Evolutionary conservation across 2,113 vertebrate species (phyloP).

Genomic region (Balaeniceps rex): DNA sequence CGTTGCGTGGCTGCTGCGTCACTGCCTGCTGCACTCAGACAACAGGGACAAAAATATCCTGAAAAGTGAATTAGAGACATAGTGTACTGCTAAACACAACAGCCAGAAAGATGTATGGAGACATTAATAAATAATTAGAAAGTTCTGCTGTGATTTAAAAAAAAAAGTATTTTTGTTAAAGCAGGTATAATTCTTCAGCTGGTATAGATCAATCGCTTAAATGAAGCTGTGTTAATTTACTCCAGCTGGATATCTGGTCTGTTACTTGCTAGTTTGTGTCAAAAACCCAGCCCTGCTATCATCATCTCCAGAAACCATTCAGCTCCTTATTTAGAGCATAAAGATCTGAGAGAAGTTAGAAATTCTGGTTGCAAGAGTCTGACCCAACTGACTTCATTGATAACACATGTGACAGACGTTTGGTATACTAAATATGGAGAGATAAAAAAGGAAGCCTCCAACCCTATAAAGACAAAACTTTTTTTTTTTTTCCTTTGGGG

Average conservation of each 20-base stretch:
- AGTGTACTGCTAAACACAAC: not conserved
- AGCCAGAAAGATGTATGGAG: not conserved
- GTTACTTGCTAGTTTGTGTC: not conserved
- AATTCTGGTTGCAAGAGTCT: not conserved
- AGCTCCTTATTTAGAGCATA: not conserved
- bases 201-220: not conserved
- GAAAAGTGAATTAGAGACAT: not conserved
- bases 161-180: not conserved
- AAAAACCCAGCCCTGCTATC: not conserved
- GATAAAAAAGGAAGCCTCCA: not conserved
- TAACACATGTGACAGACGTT: not conserved
- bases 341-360: not conserved
- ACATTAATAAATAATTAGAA: not conserved
- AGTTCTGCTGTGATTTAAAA: not conserved
- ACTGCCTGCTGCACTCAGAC: fast-evolving
- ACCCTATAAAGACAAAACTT: not conserved
- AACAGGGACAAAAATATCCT: not conserved
- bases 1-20: not conserved
- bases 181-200: not conserved
- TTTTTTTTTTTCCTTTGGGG: too few relatives aligned
- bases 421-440: not conserved
- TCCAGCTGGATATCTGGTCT: not conserved
- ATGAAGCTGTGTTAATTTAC: not conserved
- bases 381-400: not conserved
- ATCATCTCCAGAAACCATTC: not conserved